A percentile compares a stretch with the other conserved stretches of the same genome.
Evolutionary conservation across 2,888 invertebrate species (phyloP).

Genomic region (Stenichneumon culpator): DNA sequence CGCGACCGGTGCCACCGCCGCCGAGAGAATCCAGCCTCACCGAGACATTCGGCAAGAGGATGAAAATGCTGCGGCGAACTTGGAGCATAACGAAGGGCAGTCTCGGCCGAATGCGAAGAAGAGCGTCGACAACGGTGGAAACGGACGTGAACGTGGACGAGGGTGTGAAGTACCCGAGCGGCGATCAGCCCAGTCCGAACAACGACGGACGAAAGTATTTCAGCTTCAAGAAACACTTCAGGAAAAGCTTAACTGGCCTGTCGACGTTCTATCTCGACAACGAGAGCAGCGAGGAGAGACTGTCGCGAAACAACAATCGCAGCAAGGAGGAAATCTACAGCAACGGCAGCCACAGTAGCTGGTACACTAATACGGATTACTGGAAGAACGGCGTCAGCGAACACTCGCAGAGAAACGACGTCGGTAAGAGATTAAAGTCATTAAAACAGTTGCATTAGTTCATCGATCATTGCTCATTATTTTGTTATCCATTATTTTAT

Average conservation of each 20-base stretch:
- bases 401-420: conserved; percentile 58
- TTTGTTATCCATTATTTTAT: conserved; percentile 11
- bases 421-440: conserved; percentile 55
- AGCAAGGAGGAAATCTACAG: conserved; percentile 77
- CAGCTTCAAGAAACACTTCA: conserved; percentile 80
- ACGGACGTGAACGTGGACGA: conserved; percentile 59
- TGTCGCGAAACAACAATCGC: conserved; percentile 50
- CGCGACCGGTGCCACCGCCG: conserved; percentile 80
- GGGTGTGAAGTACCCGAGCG: conserved; percentile 60
- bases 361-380: conserved; percentile 71
- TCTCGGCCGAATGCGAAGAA: conserved; percentile 79
- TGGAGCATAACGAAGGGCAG: conserved; percentile 84
- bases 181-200: conserved; percentile 64
- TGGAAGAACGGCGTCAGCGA: conserved; percentile 64
- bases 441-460: neutral
- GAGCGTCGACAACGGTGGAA: conserved; percentile 73
- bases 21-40: conserved; percentile 81
- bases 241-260: conserved; percentile 74
- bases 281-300: conserved; percentile 40
- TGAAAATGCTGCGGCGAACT: conserved; percentile 81
- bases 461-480: neutral
- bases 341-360: conserved; percentile 72
- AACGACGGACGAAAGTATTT: conserved; percentile 78
- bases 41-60: conserved; percentile 79
- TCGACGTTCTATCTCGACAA: conserved; percentile 83